These are phyloP conservation scores for Ceyx erithaca DNA, from an alignment of 2,797 vertebrate genomes.

Conservation along the genomic window DNA sequence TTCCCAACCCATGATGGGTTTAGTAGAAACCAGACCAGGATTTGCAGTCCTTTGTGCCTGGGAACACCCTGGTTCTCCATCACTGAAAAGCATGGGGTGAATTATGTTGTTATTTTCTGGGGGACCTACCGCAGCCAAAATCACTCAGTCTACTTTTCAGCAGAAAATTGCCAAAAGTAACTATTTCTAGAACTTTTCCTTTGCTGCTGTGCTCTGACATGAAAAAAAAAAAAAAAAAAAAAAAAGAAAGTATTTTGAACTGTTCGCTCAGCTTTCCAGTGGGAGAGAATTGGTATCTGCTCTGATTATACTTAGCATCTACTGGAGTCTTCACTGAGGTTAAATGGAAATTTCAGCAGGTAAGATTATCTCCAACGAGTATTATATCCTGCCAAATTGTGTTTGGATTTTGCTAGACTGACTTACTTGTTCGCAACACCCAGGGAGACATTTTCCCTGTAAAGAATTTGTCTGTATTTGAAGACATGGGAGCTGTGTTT, in stretches of 20 bases:
- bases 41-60: rapidly evolving
- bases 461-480: slow-evolving; percentile 36
- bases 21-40: not conserved
- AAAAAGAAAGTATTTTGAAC: not conserved
- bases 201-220: not conserved
- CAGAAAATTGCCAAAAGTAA: not conserved
- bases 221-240: not conserved
- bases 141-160: not conserved
- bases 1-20: not conserved
- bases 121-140: not conserved
- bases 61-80: not conserved
- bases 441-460: not conserved
- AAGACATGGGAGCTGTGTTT: slow-evolving; percentile 28
- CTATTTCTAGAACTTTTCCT: slow-evolving; percentile 2
- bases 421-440: slow-evolving; percentile 41
- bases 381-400: slow-evolving; percentile 60
- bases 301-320: slow-evolving; percentile 48
- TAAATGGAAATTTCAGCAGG: slow-evolving; percentile 68
- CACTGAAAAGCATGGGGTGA: not conserved
- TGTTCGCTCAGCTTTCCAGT: not conserved
- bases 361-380: slow-evolving; percentile 60
- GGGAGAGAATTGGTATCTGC: slow-evolving; percentile 32
- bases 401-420: slow-evolving; percentile 57
- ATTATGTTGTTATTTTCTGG: not conserved
- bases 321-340: slow-evolving; percentile 42